These are phyloP conservation scores for Ceratoteleas bidentatus DNA, from an alignment of 1,140 invertebrate genomes.

Conservation along the genomic window DNA sequence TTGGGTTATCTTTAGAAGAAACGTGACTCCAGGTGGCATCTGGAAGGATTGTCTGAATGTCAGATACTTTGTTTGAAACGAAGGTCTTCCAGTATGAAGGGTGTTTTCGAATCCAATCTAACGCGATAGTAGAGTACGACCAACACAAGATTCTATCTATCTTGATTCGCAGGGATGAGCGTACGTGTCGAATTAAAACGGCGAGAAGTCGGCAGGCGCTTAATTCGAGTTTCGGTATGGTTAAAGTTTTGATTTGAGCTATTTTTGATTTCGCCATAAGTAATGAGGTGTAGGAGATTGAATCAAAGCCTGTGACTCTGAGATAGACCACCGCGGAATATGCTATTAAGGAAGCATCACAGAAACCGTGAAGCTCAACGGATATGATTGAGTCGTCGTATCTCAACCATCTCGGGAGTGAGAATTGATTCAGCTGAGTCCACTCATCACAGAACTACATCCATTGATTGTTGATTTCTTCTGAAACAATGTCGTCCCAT, in stretches of 20 bases:
- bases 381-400: neutral
- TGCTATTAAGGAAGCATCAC: neutral
- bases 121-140: neutral
- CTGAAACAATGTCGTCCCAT: slow-evolving; percentile 1
- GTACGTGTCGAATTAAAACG: neutral
- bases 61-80: slow-evolving; percentile 64
- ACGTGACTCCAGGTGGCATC: slow-evolving; percentile 59
- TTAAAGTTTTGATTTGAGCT: slow-evolving; percentile 1
- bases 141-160: neutral
- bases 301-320: neutral
- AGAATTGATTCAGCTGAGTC: neutral
- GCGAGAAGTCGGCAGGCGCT: neutral
- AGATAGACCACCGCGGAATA: neutral
- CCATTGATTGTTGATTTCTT: neutral
- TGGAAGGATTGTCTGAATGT: slow-evolving; percentile 36
- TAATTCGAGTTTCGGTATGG: slow-evolving; percentile 20
- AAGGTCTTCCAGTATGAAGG: slow-evolving; percentile 61
- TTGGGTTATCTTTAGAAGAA: slow-evolving; percentile 59
- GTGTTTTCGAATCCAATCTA: slow-evolving; percentile 58
- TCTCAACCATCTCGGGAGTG: neutral
- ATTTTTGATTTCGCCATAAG: slow-evolving; percentile 24
- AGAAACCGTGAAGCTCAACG: neutral
- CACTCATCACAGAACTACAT: neutral
- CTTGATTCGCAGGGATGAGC: neutral
- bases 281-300: neutral